phyloP scores from a whole-genome alignment of 2,888 invertebrate genomes.

The Polydrusus tereticollis region DNA sequence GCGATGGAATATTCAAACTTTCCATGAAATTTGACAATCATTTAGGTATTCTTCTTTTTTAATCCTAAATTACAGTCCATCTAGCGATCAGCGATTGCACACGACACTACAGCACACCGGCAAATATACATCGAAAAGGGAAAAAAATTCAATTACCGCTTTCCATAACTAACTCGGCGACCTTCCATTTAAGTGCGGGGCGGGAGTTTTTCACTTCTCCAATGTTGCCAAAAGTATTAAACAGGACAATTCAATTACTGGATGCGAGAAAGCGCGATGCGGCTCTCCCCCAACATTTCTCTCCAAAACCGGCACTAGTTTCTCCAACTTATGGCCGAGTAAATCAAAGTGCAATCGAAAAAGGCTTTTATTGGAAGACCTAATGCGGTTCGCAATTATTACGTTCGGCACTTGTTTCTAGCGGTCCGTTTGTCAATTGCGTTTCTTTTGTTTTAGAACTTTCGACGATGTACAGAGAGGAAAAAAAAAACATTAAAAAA shows the following conservation, averaged over 20 bases:
- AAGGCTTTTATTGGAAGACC: constrained; percentile 53
- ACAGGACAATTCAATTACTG: constrained; percentile 69
- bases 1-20: too few relatives aligned
- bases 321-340: constrained; percentile 62
- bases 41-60: too few relatives aligned
- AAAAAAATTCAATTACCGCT: constrained; percentile 67
- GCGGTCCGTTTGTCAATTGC: not conserved
- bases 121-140: constrained; percentile 63
- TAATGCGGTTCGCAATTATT: constrained; percentile 48
- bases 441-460: not conserved
- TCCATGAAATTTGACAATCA: too few relatives aligned
- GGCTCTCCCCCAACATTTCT: constrained; percentile 48
- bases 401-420: constrained; percentile 25
- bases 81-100: too few relatives aligned
- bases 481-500: not conserved
- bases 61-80: too few relatives aligned
- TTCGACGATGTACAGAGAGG: not conserved
- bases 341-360: constrained; percentile 66
- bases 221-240: constrained; percentile 58
- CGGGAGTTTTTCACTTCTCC: constrained; percentile 57
- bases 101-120: not conserved
- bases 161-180: constrained; percentile 62
- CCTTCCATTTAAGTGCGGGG: constrained; percentile 63
- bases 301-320: too few relatives aligned
- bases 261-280: constrained; percentile 47